A percentile compares a stretch with the other conserved stretches of the same genome.
phyloP scores from a whole-genome alignment of 2,888 invertebrate genomes.

The Melanchra persicariae region DNA sequence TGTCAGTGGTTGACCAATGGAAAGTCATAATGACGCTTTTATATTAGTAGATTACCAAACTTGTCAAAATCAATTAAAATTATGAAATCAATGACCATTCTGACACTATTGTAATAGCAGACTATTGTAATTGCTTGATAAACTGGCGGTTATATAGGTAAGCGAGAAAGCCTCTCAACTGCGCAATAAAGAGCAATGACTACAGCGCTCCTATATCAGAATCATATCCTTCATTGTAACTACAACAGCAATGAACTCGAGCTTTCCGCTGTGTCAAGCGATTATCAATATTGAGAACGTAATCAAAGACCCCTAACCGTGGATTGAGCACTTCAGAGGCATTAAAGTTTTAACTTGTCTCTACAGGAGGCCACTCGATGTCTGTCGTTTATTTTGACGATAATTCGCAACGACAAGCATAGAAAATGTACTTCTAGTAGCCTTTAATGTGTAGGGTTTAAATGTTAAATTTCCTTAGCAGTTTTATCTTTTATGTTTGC shows the following conservation, averaged over 20 bases:
- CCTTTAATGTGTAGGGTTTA: conserved; percentile 35
- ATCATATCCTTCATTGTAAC: too few relatives aligned
- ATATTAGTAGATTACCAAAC: too few relatives aligned
- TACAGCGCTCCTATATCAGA: too few relatives aligned
- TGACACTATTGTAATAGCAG: too few relatives aligned
- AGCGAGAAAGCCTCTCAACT: too few relatives aligned
- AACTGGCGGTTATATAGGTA: too few relatives aligned
- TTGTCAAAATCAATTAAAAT: too few relatives aligned
- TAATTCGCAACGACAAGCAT: conserved; percentile 45
- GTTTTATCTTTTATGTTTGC: conserved; percentile 33
- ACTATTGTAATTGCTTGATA: too few relatives aligned
- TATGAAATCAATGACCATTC: too few relatives aligned
- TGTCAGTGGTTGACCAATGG: too few relatives aligned
- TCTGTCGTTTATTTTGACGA: conserved; percentile 56
- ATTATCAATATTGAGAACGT: conserved; percentile 53
- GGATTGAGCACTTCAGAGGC: conserved; percentile 67
- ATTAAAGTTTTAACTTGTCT: conserved; percentile 72
- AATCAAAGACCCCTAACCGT: conserved; percentile 64
- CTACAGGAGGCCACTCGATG: conserved; percentile 53
- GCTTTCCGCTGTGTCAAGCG: conserved; percentile 27
- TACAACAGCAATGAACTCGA: neutral
- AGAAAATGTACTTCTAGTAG: neutral
- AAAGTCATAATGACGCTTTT: too few relatives aligned
- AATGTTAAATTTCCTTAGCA: conserved; percentile 32
- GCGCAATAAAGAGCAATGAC: too few relatives aligned